A percentile compares a stretch with the other conserved stretches of the same genome.
phyloP scores from a whole-genome alignment of 2,888 invertebrate genomes.

The Epinotia demarniana region DNA sequence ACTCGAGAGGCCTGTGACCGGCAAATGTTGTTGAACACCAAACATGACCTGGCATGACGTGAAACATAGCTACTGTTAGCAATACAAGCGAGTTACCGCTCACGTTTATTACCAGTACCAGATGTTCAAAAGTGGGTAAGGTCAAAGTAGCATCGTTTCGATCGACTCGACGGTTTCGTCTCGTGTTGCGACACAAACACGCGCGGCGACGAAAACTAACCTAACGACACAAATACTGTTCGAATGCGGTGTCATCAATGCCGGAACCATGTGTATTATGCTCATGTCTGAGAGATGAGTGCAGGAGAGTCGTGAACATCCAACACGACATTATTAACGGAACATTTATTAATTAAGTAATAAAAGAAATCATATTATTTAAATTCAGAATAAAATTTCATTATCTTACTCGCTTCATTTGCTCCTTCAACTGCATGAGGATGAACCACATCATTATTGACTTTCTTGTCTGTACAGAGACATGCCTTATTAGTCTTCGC shows the following conservation, averaged over 20 bases:
- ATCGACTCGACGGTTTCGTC: conserved; percentile 63
- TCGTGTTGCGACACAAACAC: conserved; percentile 41
- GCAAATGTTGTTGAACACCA: too few relatives aligned
- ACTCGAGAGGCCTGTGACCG: too few relatives aligned
- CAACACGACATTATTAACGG: conserved; percentile 37
- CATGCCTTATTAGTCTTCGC: conserved; percentile 59
- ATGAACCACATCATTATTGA: conserved; percentile 47
- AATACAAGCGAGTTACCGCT: conserved; percentile 10
- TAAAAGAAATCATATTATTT: conserved; percentile 35
- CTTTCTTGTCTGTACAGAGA: conserved; percentile 54
- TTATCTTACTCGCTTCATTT: conserved; percentile 55
- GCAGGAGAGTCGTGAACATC: conserved; percentile 37
- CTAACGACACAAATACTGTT: conserved; percentile 8
- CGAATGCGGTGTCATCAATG: conserved; percentile 14
- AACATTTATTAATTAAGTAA: conserved; percentile 43
- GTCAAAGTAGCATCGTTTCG: conserved; percentile 74
- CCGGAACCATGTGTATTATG: conserved; percentile 30
- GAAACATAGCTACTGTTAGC: not conserved
- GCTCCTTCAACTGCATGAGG: conserved; percentile 68
- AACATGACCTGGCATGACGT: too few relatives aligned
- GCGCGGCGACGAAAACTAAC: conserved; percentile 24
- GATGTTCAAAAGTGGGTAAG: conserved; percentile 55
- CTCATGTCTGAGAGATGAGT: conserved; percentile 26
- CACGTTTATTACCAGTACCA: conserved; percentile 23
- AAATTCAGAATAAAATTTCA: conserved; percentile 28